These are phyloP conservation scores for Lanistes nyassanus DNA, from an alignment of 1,140 invertebrate genomes.

Conservation along the genomic window DNA sequence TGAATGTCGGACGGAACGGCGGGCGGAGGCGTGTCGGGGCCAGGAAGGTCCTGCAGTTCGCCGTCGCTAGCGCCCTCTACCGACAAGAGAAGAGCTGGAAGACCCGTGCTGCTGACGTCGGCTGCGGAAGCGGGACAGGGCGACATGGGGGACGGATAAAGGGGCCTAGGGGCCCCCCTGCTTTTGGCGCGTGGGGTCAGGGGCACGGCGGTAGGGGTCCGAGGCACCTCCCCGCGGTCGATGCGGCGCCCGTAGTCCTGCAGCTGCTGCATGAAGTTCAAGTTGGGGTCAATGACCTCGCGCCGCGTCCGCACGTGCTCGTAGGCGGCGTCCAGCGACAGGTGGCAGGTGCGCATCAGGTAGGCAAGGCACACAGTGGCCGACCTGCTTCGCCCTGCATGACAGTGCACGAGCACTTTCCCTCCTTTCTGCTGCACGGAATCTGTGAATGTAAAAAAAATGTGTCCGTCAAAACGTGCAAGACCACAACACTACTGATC, in stretches of 20 bases:
- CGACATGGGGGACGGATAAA: not conserved
- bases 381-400: conserved; percentile 91
- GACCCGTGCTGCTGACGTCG: not conserved
- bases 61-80: not conserved
- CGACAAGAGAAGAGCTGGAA: not conserved
- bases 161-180: not conserved
- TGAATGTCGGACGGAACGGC: not conserved
- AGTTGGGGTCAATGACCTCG: conserved; percentile 89
- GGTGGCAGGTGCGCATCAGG: conserved; percentile 86
- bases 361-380: conserved; percentile 96
- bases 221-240: not conserved
- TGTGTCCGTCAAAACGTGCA: too few species aligned
- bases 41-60: not conserved
- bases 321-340: conserved; percentile 87
- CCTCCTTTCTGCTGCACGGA: conserved; percentile 79
- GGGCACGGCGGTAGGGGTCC: not conserved
- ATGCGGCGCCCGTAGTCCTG: conserved; percentile 36
- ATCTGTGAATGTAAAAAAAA: conserved; percentile 75
- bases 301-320: conserved; percentile 84
- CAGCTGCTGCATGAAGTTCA: conserved; percentile 74
- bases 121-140: not conserved
- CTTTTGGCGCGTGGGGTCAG: too few species aligned
- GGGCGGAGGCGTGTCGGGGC: not conserved
- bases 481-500: too few species aligned
- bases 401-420: conserved; percentile 91